These are phyloP conservation scores for Micronisus gabar DNA, from an alignment of 2,113 vertebrate genomes.

Conservation along the genomic window DNA sequence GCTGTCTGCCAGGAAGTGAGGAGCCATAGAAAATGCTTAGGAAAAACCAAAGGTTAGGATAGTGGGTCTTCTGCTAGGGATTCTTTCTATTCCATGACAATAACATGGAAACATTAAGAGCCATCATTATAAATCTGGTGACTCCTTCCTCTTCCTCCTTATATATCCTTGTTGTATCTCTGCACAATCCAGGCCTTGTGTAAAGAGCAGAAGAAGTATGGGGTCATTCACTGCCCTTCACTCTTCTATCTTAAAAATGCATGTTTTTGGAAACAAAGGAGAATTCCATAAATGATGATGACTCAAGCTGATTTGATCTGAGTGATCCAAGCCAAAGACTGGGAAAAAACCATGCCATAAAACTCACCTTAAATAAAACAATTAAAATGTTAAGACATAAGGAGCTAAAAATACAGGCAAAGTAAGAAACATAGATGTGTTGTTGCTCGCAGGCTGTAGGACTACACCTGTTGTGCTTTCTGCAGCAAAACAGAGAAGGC, in stretches of 20 bases:
- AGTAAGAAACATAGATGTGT: background rate
- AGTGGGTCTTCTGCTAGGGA: background rate
- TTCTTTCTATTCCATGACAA: background rate
- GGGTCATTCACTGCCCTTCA: background rate
- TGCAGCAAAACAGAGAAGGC: background rate
- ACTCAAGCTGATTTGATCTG: background rate
- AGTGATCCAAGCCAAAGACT: background rate
- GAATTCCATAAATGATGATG: background rate
- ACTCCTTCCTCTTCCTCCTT: background rate
- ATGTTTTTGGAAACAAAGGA: background rate
- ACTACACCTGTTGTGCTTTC: background rate
- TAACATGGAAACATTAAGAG: background rate
- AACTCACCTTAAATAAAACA: background rate
- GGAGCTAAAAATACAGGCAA: background rate
- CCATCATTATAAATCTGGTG: background rate
- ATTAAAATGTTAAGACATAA: background rate
- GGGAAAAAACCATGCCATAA: background rate
- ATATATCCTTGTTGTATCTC: background rate
- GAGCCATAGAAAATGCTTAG: background rate
- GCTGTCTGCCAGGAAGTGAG: background rate
- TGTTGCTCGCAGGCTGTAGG: background rate
- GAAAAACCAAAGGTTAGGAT: background rate
- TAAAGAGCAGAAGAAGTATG: background rate
- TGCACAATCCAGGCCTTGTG: background rate
- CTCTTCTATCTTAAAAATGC: background rate